These are phyloP conservation scores for Cyprinus carpio DNA, from an alignment of 2,113 vertebrate genomes.

Conservation along the genomic window DNA sequence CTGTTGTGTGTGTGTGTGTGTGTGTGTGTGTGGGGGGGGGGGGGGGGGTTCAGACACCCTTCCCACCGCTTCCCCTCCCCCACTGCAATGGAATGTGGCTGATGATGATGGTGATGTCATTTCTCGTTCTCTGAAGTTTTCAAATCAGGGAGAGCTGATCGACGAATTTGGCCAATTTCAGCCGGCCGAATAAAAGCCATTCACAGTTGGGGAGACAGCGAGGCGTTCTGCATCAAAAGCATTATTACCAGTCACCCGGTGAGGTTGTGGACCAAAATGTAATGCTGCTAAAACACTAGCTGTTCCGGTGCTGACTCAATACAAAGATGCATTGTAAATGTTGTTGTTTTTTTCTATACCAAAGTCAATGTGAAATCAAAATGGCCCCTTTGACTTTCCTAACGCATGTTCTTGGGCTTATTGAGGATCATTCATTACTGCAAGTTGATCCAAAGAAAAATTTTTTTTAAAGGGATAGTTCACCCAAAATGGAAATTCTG, in stretches of 20 bases:
- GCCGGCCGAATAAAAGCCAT: constrained; percentile 19
- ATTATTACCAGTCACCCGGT: constrained; percentile 46
- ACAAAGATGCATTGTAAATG: constrained; percentile 1
- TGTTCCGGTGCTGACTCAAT: constrained; percentile 10
- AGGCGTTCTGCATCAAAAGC: constrained; percentile 48
- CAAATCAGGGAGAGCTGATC: constrained; percentile 47
- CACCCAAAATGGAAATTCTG: too few species aligned
- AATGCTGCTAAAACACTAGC: constrained; percentile 10
- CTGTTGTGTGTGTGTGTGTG: constrained; percentile 31
- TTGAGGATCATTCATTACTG: not conserved
- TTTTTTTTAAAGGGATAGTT: not conserved
- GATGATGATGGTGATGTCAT: constrained; percentile 78
- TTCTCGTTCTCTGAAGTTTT: constrained; percentile 68
- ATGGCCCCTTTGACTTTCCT: not conserved
- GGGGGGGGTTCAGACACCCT: constrained; percentile 40
- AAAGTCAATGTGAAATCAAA: constrained; percentile 9
- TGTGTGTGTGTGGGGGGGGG: not conserved
- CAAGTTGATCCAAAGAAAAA: not conserved
- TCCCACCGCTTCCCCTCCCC: constrained; percentile 51
- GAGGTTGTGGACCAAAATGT: constrained; percentile 31
- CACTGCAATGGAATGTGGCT: constrained; percentile 72
- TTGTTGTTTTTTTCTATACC: not conserved
- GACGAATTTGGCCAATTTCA: constrained; percentile 38
- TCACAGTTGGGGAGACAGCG: constrained; percentile 38
- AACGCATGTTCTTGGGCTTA: not conserved